These are phyloP conservation scores for Dusona sp. DNA, from an alignment of 2,888 invertebrate genomes.

Conservation along the genomic window DNA sequence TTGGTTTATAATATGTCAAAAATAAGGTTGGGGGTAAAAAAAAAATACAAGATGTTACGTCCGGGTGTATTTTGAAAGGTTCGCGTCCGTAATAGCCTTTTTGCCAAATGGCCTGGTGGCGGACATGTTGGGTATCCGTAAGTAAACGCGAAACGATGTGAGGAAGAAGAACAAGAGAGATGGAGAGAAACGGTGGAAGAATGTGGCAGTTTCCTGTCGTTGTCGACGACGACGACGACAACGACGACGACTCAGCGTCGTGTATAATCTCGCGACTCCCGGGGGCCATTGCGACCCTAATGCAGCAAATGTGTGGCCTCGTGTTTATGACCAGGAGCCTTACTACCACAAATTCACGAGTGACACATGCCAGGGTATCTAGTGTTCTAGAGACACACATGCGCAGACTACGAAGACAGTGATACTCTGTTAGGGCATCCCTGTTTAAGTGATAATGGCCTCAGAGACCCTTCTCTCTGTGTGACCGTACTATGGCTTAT, in stretches of 20 bases:
- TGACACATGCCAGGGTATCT: constrained; percentile 41
- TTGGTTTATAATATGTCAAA: background rate
- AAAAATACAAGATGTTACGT: constrained; percentile 13
- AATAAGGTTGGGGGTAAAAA: background rate
- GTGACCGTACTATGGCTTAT: constrained; percentile 12
- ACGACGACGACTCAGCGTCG: constrained; percentile 50
- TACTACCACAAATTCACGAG: constrained; percentile 21
- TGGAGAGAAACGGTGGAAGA: constrained; percentile 71
- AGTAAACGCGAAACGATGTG: constrained; percentile 46
- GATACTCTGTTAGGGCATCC: background rate
- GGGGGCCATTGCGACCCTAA: constrained; percentile 64
- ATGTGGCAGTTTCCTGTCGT: constrained; percentile 79
- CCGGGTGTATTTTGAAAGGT: constrained; percentile 27
- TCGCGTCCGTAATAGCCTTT: constrained; percentile 37
- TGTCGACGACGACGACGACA: constrained; percentile 53
- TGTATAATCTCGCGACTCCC: constrained; percentile 59
- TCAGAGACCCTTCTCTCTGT: constrained; percentile 6
- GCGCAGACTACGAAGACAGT: background rate
- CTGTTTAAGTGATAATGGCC: background rate
- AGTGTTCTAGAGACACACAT: constrained; percentile 4
- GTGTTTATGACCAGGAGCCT: constrained; percentile 52
- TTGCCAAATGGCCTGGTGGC: background rate
- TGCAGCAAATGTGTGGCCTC: constrained; percentile 59
- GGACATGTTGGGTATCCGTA: constrained; percentile 35
- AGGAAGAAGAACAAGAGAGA: constrained; percentile 68